phyloP scores from a whole-genome alignment of 2,113 vertebrate genomes.

The Addax nasomaculatus region DNA sequence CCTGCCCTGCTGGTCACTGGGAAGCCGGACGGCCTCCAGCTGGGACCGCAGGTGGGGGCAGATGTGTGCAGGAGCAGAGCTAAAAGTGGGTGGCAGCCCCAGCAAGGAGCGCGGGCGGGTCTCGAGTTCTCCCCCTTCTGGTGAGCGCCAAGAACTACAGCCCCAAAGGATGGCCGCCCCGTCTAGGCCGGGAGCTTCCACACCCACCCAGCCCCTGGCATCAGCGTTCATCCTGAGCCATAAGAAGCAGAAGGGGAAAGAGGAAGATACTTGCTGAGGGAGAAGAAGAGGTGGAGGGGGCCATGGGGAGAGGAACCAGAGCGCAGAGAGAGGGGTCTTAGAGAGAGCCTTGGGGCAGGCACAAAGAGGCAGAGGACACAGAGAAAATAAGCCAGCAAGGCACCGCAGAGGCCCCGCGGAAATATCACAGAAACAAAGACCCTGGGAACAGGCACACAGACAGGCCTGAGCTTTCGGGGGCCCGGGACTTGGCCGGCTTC shows the following conservation, averaged over 20 bases:
- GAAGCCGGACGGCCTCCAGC: background rate
- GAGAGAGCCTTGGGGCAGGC: background rate
- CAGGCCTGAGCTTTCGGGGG: background rate
- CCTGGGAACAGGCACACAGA: background rate
- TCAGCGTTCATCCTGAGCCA: background rate
- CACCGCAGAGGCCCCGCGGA: background rate
- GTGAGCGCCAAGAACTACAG: background rate
- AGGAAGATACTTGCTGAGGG: background rate
- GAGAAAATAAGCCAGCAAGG: slow-evolving; percentile 4
- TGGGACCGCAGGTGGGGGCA: background rate
- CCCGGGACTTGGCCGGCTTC: slow-evolving; percentile 5
- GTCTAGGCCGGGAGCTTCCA: background rate
- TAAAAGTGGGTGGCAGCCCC: background rate
- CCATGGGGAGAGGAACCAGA: background rate
- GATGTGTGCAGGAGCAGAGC: background rate
- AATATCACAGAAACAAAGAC: background rate
- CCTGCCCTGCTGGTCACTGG: background rate
- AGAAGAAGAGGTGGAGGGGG: background rate
- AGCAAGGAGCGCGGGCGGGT: background rate
- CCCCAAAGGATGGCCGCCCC: background rate
- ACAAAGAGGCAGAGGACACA: background rate
- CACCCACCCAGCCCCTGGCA: background rate
- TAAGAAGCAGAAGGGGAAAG: background rate
- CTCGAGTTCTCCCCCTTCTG: background rate
- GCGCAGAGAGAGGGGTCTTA: background rate